Percentiles rank a stretch among this genome's conserved stretches.
Evolutionary conservation across 2,888 invertebrate species (phyloP).

Genomic region (Sicus ferrugineus): DNA sequence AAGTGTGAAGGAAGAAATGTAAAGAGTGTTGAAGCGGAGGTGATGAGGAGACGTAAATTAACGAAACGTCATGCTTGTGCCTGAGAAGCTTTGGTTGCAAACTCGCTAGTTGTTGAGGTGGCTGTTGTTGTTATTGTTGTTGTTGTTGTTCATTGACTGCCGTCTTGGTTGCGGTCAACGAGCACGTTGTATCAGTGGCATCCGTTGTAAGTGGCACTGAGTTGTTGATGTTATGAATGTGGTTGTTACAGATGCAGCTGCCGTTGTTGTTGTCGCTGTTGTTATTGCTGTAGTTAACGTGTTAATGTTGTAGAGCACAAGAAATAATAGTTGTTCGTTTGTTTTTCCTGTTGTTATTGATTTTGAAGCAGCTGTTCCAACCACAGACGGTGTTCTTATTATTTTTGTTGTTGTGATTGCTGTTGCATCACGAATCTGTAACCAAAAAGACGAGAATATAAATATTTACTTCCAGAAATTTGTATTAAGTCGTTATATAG

Average conservation of each 20-base stretch:
- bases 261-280: background rate
- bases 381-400: too few species aligned
- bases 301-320: constrained; percentile 27
- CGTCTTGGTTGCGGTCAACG: constrained; percentile 1
- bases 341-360: constrained; percentile 12
- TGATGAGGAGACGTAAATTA: background rate
- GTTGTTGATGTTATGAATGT: constrained; percentile 17
- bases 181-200: background rate
- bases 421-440: constrained; percentile 13
- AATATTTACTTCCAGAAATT: background rate
- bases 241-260: background rate
- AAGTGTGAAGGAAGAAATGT: background rate
- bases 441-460: background rate
- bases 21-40: background rate
- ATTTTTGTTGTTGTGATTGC: background rate
- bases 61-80: background rate
- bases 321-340: constrained; percentile 17
- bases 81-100: constrained; percentile 10
- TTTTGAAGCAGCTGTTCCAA: constrained; percentile 12
- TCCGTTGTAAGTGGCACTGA: constrained; percentile 10
- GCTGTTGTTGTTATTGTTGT: constrained; percentile 4
- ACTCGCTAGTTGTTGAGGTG: constrained; percentile 3
- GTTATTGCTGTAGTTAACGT: constrained; percentile 20
- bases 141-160: background rate
- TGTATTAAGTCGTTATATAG: too few species aligned